Evolutionary conservation across 2,888 invertebrate species (phyloP), one percentile per base, ranked within the genome.

Genomic region (Tinea pellionella): DNA sequence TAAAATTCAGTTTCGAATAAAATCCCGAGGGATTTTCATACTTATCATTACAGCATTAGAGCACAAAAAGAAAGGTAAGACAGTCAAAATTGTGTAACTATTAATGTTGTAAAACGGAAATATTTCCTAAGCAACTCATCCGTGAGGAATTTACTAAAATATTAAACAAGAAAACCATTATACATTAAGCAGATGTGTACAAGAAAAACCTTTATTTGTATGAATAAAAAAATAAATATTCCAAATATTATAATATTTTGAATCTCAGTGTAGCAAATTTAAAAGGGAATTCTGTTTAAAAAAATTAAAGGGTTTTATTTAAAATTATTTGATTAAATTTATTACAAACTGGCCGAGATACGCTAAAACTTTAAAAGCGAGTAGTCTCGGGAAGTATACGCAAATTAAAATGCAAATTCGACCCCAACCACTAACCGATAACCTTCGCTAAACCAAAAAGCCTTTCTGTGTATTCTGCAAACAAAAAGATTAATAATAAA

Each of bases 401-500:
- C 57, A 32, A 32, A 57, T 57, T 57, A 57, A 57, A 57, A 57
- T 57, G 57, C 57, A 57, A 57, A 57, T 57, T 57, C 57, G 57
- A 15, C 32, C 32, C 57, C 30, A 32, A 13, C 3, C 16, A 32
- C 9, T 13, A 32, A 67, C 66, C 75, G 86, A 84, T 86, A 86
- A 83, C 77, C 72, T 42, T 30, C 72, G 65, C 74, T 77, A 74
- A 77, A 72, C 74, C 82, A 84, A 85, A 86, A 78, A 87, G 87
- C 87, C 78, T 87, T 86, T 85, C 83, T 78, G 84, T 87, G 87
- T 87, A 77, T 69, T 70, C 70, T 69, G 63, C 64, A 63, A 68
- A 68, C 70, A 71, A 72, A 75, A 73, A 72, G 64, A 59, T 19
- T 13, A 4, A 16, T 67, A 71, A 72, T 74, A 72, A 70, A 74